Evolutionary conservation across 2,888 invertebrate species (phyloP), one percentile per base, ranked within the genome.

Genomic region (Tigriopus californicus): DNA sequence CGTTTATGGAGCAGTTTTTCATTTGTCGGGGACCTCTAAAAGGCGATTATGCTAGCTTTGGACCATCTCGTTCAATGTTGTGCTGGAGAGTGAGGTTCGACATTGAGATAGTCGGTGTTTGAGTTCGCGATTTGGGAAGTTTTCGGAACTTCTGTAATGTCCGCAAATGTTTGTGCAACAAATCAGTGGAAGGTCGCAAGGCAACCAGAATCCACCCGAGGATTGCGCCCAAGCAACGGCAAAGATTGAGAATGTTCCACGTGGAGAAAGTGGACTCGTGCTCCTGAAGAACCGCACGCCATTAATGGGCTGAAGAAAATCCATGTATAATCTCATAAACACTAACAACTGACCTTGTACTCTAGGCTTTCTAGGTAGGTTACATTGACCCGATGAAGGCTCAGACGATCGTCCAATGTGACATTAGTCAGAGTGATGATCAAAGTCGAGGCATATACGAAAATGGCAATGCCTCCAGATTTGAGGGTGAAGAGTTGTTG

Each of bases 151-250:
- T 33, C 33, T 33, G 33, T 8, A 33, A 33, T 33, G 33, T 22
- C 13, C 15, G 22, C 24, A 59, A 20, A 52, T 59, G 41, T 20
- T 59, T 59, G 25, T 24, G 20, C 15, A 59, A 22, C 33, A 59
- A 41, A 59, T 59, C 59, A n/a, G 59, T 59, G 12, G 10, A 20
- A 18, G 59, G 52, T 25, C 49, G 22, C 13, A 51, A 11, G 40
- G 59, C 52, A 13, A 59, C 40, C n/a, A 51, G 18, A 11, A 59
- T 8, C 59, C 59, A 59, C 4, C 59, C 59, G 11, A 59, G 11
- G 13, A 59, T 59, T 6, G 52, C 59, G 8, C 40, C 25, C n/a
- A 52, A n/a, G 15, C 44, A 59, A 15, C 59, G 51, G 41, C 49
- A 49, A 18, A 59, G 51, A 22, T 59, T 59, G 42, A 59, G 42